A percentile compares a stretch with the other conserved stretches of the same genome.
phyloP scores from a whole-genome alignment of 2,113 vertebrate genomes.

The Oplegnathus fasciatus region DNA sequence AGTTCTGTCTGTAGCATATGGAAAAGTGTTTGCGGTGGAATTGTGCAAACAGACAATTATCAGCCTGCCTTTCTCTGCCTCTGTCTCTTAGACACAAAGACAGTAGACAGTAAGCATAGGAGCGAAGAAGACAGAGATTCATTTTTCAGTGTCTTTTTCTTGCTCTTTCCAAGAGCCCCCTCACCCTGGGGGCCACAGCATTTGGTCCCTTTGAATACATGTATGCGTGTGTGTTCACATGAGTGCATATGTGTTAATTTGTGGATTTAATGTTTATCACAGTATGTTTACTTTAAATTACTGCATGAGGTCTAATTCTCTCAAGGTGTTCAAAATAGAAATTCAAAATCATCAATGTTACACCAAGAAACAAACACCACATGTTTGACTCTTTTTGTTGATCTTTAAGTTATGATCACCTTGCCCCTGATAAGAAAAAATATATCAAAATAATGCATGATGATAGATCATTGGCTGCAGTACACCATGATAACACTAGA shows the following conservation, averaged over 20 bases:
- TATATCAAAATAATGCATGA: neutral
- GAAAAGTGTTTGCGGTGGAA: constrained; percentile 73
- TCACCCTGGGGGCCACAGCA: neutral
- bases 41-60: constrained; percentile 70
- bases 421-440: neutral
- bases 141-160: neutral
- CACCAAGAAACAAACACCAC: neutral
- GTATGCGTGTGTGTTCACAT: constrained; percentile 7
- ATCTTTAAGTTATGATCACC: neutral
- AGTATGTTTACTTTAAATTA: neutral
- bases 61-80: constrained; percentile 51
- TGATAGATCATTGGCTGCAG: neutral
- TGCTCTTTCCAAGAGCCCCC: neutral
- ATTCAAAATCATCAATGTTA: neutral
- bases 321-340: neutral
- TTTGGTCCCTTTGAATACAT: constrained; percentile 9
- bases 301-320: neutral
- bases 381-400: neutral
- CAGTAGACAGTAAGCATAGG: constrained; percentile 15
- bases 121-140: constrained; percentile 7
- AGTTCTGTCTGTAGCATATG: constrained; percentile 68
- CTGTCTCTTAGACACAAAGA: constrained; percentile 29
- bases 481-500: neutral
- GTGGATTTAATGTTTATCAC: constrained; percentile 2
- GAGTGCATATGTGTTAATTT: constrained; percentile 27